Percentiles rank a stretch among this genome's conserved stretches.
phyloP scores from a whole-genome alignment of 2,113 vertebrate genomes.

The Antechinus stuartii region DNA sequence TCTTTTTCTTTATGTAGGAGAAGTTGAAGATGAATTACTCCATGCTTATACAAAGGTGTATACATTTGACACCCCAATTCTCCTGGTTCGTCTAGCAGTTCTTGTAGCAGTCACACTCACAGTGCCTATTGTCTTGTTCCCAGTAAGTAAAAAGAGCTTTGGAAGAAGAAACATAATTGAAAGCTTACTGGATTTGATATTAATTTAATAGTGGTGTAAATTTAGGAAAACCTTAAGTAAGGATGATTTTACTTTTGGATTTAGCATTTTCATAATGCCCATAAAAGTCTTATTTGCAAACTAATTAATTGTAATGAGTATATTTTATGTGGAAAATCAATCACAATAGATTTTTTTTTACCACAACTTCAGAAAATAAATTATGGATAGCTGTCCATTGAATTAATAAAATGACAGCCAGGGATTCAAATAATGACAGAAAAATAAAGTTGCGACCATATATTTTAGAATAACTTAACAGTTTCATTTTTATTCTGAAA shows the following conservation, averaged over 20 bases:
- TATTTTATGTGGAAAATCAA: neutral
- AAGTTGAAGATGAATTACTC: conserved; percentile 96
- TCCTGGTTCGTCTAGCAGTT: conserved; percentile 95
- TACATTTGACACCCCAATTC: conserved; percentile 91
- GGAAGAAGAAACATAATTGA: conserved; percentile 3
- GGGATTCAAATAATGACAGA: neutral
- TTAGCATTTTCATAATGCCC: conserved; percentile 34
- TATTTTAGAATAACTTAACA: neutral
- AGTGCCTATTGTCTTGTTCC: conserved; percentile 97
- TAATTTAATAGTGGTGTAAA: neutral
- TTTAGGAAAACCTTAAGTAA: neutral
- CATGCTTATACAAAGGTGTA: conserved; percentile 97
- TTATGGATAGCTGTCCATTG: neutral
- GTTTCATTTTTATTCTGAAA: neutral
- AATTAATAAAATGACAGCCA: conserved; percentile 30
- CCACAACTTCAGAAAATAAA: conserved; percentile 21
- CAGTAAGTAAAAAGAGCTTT: conserved; percentile 88
- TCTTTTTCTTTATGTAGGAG: conserved; percentile 82
- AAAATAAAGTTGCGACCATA: conserved; percentile 31
- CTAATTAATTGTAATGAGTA: neutral
- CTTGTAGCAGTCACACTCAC: conserved; percentile 96
- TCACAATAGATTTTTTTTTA: conserved; percentile 46
- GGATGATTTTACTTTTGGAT: conserved; percentile 9
- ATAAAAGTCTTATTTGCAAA: neutral
- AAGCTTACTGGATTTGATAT: neutral